Evolutionary conservation across 2,888 invertebrate species (phyloP), one percentile per base, ranked within the genome.

Genomic region (Drosophila maculinotata): DNA sequence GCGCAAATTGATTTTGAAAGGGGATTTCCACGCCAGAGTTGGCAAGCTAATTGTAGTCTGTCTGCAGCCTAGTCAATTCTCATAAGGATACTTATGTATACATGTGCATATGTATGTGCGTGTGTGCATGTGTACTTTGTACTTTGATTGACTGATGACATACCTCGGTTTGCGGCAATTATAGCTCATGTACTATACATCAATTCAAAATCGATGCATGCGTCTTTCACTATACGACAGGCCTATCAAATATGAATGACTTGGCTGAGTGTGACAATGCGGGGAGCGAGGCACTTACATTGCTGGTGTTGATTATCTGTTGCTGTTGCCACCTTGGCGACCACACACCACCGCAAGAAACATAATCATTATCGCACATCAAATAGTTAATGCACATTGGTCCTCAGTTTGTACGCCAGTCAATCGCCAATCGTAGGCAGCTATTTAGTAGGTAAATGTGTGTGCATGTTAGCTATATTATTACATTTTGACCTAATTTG

Each of bases 401-500:
- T 66, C 66, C 56, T 56, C 65, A 45, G 79, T 78, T 85, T 85
- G 79, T 52, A 31, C 20, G 12, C 60, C 33, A 63, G 60, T 60
- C 70, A 87, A 83, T 79, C 76, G 69, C 69, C 76, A 82, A 76
- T 54, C 63, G 51, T 38, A 15, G 51, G 36, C 26, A 33, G 31
- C 41, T 58, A 42, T 38, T 48, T 31, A 41, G 25, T 60, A 8
- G 33, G 26, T 39, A 30, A 12, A 39, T 28, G 41, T 20, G 28
- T 47, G 28, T 20, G 31, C 9, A 23, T 14, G 30, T 45, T 36
- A 39, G 58, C 45, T 45, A 58, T 60, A 68, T 79, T 76, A 70
- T 71, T 58, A 63, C n/a, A n/a, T 69, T 62, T 76, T 87, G 84
- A 72, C 87, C 87, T 69, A 86, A 83, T 88, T 83, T 77, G 68